Base-by-base conservation (phyloP, 2,113 vertebrate genomes). In the human (Homo sapiens) region DNA sequence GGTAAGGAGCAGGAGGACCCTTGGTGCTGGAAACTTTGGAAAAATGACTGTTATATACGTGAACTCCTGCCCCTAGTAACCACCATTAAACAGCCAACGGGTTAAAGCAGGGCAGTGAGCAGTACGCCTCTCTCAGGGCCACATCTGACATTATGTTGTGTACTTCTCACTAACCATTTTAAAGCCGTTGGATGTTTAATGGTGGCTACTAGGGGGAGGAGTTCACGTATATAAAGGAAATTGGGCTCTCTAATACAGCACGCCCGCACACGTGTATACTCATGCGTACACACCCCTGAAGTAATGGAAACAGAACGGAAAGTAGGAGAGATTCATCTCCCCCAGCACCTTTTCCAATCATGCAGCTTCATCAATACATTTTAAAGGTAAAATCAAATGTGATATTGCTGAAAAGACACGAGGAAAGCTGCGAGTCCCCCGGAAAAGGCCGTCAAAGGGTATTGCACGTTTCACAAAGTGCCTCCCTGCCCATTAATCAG, bases 341-440 rank as follows among this genome's bases (percentile, higher is more conserved):
- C 52, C 1, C 48, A 87, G 43, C 32, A 17, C 45, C 20, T 75
- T 80, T 52, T 59, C 64, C 25, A 40, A 48, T 48, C 59, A 43
- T 0, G 12, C 59, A 73, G 32, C 18, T 20, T 72, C 52, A 6
- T 8, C 35, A 27, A 38, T 64, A 57, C 35, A 45, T 59, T 64
- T 50, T 57, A 52, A 91, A 92, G 23, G 23, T 45, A 75, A 75
- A 4, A 40, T 75, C 72, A 75, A 45, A 75, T 8, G 72, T 75
- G 40, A 75, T 27, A 8, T 9, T 50, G 45, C 27, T 2, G 16
- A 70, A 68, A 80, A 25, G 43, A 40, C 40, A 23, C 0, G 17
- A 43, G 35, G 27, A 43, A 52, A 48, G 27, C 0, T 0, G 23
- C 0, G 38, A 76, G 27, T 55, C 75, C 48, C 25, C 13, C 1